These are phyloP conservation scores for Xiphophorus birchmanni DNA, from an alignment of 2,797 vertebrate genomes.

Conservation along the genomic window DNA sequence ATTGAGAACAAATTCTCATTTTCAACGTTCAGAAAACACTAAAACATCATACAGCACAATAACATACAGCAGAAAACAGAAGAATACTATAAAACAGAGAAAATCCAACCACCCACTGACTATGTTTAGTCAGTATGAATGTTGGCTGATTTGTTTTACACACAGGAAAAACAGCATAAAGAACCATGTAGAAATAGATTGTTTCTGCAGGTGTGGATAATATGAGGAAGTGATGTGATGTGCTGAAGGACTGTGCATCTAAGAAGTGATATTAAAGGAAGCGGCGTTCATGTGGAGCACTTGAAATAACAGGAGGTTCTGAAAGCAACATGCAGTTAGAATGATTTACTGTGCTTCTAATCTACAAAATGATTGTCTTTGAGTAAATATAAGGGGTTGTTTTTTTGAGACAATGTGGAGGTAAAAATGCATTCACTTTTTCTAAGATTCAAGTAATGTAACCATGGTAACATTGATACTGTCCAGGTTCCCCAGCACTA, in stretches of 20 bases:
- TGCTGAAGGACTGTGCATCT: neutral
- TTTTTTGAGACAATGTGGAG: neutral
- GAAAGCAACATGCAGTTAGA: neutral
- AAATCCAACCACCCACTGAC: too few relatives aligned
- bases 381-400: neutral
- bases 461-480: neutral
- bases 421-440: neutral
- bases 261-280: neutral
- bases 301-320: neutral
- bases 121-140: too few relatives aligned
- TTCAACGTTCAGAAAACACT: too few relatives aligned
- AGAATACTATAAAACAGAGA: too few relatives aligned
- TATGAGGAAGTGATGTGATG: neutral
- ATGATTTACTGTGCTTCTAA: neutral
- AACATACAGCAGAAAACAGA: too few relatives aligned
- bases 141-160: neutral
- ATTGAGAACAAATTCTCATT: too few relatives aligned
- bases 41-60: too few relatives aligned
- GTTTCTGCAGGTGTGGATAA: neutral
- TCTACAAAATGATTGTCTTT: neutral
- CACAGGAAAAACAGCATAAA: neutral
- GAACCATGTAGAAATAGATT: neutral
- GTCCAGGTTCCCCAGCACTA: slow-evolving; percentile 78
- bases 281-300: neutral
- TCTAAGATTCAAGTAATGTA: neutral